Conservation (phyloP, 2,888 invertebrate genomes). For the Ephialtes manifestator region DNA sequence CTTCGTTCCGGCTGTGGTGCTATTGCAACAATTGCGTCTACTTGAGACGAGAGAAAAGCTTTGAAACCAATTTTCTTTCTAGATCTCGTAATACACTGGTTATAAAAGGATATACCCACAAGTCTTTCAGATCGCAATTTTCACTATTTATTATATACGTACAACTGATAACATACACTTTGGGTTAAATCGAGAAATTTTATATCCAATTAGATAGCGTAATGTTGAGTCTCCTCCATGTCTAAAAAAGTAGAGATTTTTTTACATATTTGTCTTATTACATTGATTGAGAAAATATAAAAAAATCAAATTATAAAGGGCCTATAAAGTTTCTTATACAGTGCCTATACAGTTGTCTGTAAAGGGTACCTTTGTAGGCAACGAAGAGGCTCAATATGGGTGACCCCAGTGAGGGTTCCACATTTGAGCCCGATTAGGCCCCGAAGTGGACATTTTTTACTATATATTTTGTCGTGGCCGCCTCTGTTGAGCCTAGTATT, state of each 20-base stretch:
- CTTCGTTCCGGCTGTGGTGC: slow-evolving; percentile 28
- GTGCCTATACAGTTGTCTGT: too few relatives aligned
- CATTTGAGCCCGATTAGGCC: too few relatives aligned
- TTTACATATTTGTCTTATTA: too few relatives aligned
- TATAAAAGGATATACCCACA: slow-evolving; percentile 2
- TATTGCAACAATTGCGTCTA: slow-evolving; percentile 21
- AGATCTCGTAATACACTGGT: slow-evolving; percentile 24
- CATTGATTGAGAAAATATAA: too few relatives aligned
- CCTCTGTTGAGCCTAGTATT: too few relatives aligned
- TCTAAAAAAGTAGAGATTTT: background rate
- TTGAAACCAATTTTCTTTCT: slow-evolving; percentile 16
- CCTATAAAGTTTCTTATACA: too few relatives aligned
- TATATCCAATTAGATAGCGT: background rate
- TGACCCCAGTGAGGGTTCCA: too few relatives aligned
- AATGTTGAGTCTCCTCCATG: background rate
- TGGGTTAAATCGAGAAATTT: background rate
- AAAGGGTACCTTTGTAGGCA: too few relatives aligned
- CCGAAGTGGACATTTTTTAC: too few relatives aligned
- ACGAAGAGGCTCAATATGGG: too few relatives aligned
- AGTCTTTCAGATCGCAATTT: background rate
- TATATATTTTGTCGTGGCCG: too few relatives aligned
- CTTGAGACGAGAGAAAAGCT: slow-evolving; percentile 35
- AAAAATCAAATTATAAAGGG: too few relatives aligned
- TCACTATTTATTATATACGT: background rate
- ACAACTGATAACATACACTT: background rate